Evolutionary conservation across 2,113 vertebrate species (phyloP).

Genomic region (Amazona vittata): DNA sequence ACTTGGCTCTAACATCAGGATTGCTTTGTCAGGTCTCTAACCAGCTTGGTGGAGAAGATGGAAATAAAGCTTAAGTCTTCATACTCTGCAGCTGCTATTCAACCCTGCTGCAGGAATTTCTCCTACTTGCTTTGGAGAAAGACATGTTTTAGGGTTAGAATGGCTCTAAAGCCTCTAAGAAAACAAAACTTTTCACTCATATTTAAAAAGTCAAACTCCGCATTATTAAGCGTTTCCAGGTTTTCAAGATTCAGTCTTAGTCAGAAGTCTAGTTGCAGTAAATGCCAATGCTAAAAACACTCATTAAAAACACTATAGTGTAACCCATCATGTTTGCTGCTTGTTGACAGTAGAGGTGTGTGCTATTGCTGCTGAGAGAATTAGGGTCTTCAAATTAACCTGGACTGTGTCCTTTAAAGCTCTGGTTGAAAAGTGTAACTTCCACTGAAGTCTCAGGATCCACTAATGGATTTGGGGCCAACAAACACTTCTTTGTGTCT

Average conservation of each 20-base stretch:
- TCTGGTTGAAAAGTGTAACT: background rate
- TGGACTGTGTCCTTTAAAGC: background rate
- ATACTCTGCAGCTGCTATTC: background rate
- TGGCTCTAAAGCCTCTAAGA: background rate
- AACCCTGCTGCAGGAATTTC: background rate
- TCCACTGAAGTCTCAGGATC: background rate
- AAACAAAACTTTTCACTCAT: background rate
- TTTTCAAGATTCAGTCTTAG: background rate
- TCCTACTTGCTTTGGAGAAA: background rate
- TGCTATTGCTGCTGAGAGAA: background rate
- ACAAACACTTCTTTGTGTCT: background rate
- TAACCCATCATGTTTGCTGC: background rate
- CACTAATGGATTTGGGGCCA: background rate
- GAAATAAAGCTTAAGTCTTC: background rate
- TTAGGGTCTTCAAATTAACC: background rate
- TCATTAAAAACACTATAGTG: background rate
- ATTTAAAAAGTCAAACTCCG: background rate
- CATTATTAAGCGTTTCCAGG: background rate
- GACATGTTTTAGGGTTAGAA: background rate
- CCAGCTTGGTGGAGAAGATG: background rate
- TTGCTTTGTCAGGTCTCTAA: background rate
- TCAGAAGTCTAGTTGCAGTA: background rate
- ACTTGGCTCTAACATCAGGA: background rate
- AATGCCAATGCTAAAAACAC: background rate
- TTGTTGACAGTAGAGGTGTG: background rate